phyloP scores from a whole-genome alignment of 2,113 vertebrate genomes.

The Alethe castanea region DNA sequence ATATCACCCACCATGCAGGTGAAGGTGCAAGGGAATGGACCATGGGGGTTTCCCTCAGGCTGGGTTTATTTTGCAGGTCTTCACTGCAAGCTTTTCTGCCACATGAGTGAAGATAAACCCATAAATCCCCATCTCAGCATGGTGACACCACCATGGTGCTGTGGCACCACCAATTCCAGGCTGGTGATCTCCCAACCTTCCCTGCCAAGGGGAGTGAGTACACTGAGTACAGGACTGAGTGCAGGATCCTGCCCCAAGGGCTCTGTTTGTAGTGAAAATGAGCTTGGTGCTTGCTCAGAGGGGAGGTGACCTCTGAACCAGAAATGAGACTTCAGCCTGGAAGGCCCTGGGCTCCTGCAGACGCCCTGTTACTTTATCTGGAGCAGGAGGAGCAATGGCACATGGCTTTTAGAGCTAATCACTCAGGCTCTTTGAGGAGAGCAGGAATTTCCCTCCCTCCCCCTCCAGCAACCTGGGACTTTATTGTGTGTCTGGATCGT shows the following conservation, averaged over 20 bases:
- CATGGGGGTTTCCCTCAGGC: not conserved
- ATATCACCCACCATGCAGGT: not conserved
- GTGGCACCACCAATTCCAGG: not conserved
- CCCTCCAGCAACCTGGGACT: conserved; percentile 36
- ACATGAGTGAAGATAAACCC: not conserved
- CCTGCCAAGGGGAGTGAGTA: not conserved
- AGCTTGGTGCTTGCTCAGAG: conserved; percentile 5
- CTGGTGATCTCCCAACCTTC: not conserved
- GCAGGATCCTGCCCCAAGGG: not conserved
- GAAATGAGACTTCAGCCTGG: conserved; percentile 43
- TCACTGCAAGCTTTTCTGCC: not conserved
- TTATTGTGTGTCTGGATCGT: conserved; percentile 42
- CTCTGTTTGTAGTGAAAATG: conserved; percentile 41
- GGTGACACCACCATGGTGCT: not conserved
- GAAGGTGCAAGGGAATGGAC: not conserved
- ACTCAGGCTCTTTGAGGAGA: conserved; percentile 17
- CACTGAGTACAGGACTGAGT: not conserved
- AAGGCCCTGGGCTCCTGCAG: conserved; percentile 16
- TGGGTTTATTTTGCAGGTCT: not conserved
- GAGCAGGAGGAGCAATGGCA: conserved; percentile 36
- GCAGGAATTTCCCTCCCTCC: conserved; percentile 25
- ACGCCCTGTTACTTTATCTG: conserved; percentile 56
- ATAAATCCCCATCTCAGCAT: not conserved
- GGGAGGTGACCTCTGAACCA: conserved; percentile 44
- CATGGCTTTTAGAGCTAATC: conserved; percentile 55